Percentiles rank a stretch among this genome's conserved stretches.
phyloP scores from a whole-genome alignment of 1,140 invertebrate species.

The Lasioglossum baleicum region DNA sequence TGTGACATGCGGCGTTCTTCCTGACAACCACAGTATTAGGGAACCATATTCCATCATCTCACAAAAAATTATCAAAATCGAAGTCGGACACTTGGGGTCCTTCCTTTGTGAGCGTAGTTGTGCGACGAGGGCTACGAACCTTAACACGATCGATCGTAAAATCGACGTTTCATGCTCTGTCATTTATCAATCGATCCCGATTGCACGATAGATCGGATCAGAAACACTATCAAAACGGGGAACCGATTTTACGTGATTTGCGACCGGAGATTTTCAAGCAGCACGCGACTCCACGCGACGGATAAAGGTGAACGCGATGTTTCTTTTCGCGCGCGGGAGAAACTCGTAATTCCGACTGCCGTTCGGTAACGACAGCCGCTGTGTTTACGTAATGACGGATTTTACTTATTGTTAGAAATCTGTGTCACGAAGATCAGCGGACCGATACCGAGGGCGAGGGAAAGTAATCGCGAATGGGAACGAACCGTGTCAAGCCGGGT shows the following conservation, averaged over 20 bases:
- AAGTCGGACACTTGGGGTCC: no score
- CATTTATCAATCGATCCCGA: no score
- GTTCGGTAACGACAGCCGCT: conserved; percentile 14
- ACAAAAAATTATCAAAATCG: no score
- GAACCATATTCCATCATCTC: no score
- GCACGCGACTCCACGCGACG: neutral
- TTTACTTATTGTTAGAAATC: conserved; percentile 41
- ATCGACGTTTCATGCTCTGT: no score
- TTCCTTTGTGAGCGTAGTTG: no score
- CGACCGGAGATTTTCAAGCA: neutral
- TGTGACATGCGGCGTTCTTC: no score
- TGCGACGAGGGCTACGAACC: no score
- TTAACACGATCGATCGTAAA: no score
- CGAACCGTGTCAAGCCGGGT: neutral
- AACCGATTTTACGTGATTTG: neutral
- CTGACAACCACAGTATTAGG: no score
- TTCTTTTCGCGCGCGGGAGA: neutral
- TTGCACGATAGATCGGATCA: neutral
- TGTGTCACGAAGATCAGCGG: conserved; percentile 13
- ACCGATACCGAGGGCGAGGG: neutral
- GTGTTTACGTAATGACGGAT: conserved; percentile 25
- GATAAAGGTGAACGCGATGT: no score
- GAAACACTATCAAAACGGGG: neutral
- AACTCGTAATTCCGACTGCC: conserved; percentile 24
- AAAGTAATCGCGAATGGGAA: conserved; percentile 14